A percentile compares a stretch with the other conserved stretches of the same genome.
These are phyloP conservation scores for Eubucco bourcierii DNA, from an alignment of 2,113 vertebrate species.

Conservation along the genomic window DNA sequence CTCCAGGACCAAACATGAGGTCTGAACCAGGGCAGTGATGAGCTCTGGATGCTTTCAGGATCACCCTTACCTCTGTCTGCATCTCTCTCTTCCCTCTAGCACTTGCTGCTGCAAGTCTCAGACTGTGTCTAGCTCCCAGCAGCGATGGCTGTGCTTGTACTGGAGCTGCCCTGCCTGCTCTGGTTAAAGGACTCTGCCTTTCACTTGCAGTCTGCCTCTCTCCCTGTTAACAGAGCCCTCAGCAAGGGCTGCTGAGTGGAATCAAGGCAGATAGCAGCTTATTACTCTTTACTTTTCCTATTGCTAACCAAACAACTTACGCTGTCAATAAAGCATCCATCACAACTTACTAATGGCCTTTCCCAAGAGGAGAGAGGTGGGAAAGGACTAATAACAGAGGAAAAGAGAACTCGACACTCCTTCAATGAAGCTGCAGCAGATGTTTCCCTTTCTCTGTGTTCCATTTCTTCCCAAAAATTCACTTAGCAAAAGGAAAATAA, in stretches of 20 bases:
- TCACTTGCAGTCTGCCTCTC: background rate
- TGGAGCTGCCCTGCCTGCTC: conserved; percentile 2
- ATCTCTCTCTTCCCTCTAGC: background rate
- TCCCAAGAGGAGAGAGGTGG: background rate
- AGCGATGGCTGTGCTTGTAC: background rate
- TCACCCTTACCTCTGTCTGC: background rate
- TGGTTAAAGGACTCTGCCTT: background rate
- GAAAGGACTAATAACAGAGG: conserved; percentile 8
- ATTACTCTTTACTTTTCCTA: background rate
- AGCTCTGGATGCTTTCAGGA: background rate
- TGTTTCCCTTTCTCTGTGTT: background rate
- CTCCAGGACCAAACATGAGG: background rate
- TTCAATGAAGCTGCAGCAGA: conserved; percentile 17
- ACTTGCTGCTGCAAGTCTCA: background rate
- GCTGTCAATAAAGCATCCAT: background rate
- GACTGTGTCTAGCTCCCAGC: background rate
- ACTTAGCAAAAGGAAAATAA: background rate
- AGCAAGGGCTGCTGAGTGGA: background rate
- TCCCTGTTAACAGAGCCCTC: background rate
- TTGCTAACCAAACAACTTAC: background rate
- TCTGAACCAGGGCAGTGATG: background rate
- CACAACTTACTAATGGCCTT: background rate
- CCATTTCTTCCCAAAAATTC: background rate
- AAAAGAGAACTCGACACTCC: conserved; percentile 12
- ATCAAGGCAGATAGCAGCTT: conserved; percentile 40